Base-by-base conservation (phyloP, 2,888 invertebrate species). In the Prenolepis imparis region DNA sequence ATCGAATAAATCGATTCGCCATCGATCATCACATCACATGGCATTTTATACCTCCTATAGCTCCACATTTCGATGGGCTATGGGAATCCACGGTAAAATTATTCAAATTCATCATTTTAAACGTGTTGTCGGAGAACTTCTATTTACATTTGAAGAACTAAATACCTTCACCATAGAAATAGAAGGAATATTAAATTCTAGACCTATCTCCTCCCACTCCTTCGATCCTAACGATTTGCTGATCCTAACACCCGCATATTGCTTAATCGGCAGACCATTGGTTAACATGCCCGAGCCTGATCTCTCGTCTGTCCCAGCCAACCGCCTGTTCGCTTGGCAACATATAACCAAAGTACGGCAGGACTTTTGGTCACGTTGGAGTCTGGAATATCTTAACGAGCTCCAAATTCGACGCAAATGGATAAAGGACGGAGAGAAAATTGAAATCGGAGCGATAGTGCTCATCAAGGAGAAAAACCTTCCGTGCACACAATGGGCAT, bases 31-130 rank as follows among this genome's bases (percentile, higher is more conserved):
- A 67, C n/a, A 82, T 85, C 21, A 11, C 21, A 8, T 92, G 91
- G 91, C 78, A 91, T 24, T 92, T 91, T 63, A 90, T 87, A 59
- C 89, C 91, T 5, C 86, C 91, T 0, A 63, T 36, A 3, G 39
- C 77, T 3, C 90, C 91, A 0, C 87, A 92, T 64, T 90, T 90
- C 48, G 92, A 92, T 1, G 92, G 92, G 0, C 64, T 92, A 0
- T 92, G 92, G 92, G 92, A 93, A 77, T 85, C 91, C 1, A 89
- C 87, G 8, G 91, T 93, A 1, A 92, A 93, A 70, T 84, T 86
- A 8, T 87, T 91, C 2, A 94, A 94, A 82, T n/a, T n/a, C 78
- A 86, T 59, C 92, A 93, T 85, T 63, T 93, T 6, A 84, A 84
- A 21, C 78, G 90, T 36, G 82, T 89, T 0, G 82, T 89, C 0